A percentile compares a stretch with the other conserved stretches of the same genome.
phyloP scores from a whole-genome alignment of 2,888 invertebrate species.

The Ophioninae sp. region DNA sequence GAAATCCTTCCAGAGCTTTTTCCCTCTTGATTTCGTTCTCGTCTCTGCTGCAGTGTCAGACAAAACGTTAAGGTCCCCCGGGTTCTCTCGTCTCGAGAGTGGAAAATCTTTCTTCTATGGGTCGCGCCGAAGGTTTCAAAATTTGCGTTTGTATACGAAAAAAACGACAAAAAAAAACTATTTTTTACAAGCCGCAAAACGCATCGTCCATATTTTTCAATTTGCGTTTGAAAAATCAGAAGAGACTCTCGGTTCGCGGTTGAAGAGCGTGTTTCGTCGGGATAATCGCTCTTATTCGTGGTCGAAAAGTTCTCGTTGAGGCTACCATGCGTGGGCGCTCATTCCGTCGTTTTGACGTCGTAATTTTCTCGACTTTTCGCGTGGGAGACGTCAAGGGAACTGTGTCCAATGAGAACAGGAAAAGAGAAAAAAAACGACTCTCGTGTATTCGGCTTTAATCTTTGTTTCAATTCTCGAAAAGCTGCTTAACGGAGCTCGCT shows the following conservation, averaged over 20 bases:
- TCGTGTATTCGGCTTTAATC: slow-evolving; percentile 4
- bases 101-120: not conserved
- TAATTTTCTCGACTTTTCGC: slow-evolving; percentile 36
- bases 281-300: slow-evolving; percentile 34
- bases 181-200: slow-evolving; percentile 12
- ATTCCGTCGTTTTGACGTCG: slow-evolving; percentile 27
- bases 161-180: not conserved
- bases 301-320: slow-evolving; percentile 38
- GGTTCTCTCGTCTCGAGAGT: not conserved
- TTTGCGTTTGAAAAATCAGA: not conserved
- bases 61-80: slow-evolving; percentile 8
- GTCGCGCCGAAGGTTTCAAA: slow-evolving; percentile 4
- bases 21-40: slow-evolving; percentile 2
- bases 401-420: not conserved
- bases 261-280: slow-evolving; percentile 4
- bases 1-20: not conserved
- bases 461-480: slow-evolving; percentile 13
- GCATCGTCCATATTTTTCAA: not conserved
- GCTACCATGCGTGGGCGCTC: slow-evolving; percentile 18
- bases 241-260: not conserved
- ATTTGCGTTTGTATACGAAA: not conserved
- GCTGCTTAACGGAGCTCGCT: not conserved
- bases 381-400: slow-evolving; percentile 20
- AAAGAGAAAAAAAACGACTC: slow-evolving; percentile 11
- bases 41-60: not conserved